Evolutionary conservation across 2,113 vertebrate species (phyloP), one percentile per base, ranked within the genome.

Genomic region (Rana temporaria): DNA sequence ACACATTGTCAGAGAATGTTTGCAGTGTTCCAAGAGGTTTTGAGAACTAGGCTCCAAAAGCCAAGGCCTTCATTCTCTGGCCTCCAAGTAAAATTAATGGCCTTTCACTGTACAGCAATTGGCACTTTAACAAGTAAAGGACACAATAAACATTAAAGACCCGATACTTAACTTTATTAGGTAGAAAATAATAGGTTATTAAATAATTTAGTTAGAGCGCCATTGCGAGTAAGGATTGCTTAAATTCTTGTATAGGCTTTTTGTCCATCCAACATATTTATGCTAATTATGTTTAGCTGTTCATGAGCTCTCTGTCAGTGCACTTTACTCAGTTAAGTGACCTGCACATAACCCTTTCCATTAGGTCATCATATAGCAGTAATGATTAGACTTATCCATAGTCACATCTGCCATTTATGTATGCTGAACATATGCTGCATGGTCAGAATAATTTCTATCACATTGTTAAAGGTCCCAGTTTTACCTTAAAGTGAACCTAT

Each of bases 111-210:
- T 82, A 52, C 32, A 78, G 79, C 85, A 89, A 80, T 63, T 65
- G 86, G 78, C 62, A 84, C 78, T 79, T 81, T 70, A 87, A 71
- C 70, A 87, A 81, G 79, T 77, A 80, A 84, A 42, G 26, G 62
- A 74, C 12, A 78, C 24, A 70, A 71, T 82, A 87, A 83, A 65
- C 74, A 85, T 86, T 79, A 87, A 79, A 82, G 86, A 85, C 76
- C 69, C 76, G 9, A 62, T 86, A 86, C 82, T 84, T 82, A 83
- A 83, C 66, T 0, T 87, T 86, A 90, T 89, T 88, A 72, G 83
- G 48, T 64, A 84, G 15, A 81, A 71, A 90, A 90, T 87, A 88
- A 87, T 80, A 83, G 79, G 0, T 0, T 38, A 85, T 89, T 86
- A 89, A 89, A 84, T 84, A 87, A 89, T 89, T 85, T 85, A 84